Conservation (phyloP, 2,113 vertebrate species). For the Aspidoscelis tigris region DNA sequence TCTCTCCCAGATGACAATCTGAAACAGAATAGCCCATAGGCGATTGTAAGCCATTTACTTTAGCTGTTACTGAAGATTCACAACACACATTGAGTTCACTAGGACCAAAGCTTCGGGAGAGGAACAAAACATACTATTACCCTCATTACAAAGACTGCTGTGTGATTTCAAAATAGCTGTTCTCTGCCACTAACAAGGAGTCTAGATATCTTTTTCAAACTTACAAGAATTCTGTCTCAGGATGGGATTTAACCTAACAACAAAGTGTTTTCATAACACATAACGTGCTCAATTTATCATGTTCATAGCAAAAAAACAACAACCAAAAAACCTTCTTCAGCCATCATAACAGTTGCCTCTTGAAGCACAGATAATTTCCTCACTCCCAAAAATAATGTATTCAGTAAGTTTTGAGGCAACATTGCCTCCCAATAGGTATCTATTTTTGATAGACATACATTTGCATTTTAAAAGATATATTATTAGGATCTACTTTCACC, state of each 20-base stretch:
- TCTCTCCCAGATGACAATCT: slow-evolving; percentile 50
- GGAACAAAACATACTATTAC: slow-evolving; percentile 58
- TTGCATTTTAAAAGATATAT: no score
- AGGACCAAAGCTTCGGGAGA: slow-evolving; percentile 66
- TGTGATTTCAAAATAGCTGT: slow-evolving; percentile 43
- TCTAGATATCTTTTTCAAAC: background rate
- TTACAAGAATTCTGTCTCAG: slow-evolving; percentile 22
- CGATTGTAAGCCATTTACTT: slow-evolving; percentile 75
- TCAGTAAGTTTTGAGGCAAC: no score
- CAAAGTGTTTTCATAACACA: background rate
- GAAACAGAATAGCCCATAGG: slow-evolving; percentile 75
- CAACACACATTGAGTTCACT: slow-evolving; percentile 53
- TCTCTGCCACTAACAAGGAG: slow-evolving; percentile 44
- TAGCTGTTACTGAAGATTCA: slow-evolving; percentile 69
- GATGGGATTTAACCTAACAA: background rate
- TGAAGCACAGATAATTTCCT: no score
- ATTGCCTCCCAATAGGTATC: no score
- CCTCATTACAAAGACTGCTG: slow-evolving; percentile 62
- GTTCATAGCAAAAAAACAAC: no score
- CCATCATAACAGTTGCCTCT: no score
- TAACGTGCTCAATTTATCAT: no score
- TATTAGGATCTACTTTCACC: no score
- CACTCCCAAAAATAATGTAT: no score
- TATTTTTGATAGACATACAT: no score
- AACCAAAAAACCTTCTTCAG: no score